Percentiles rank a stretch among this genome's conserved stretches.
Evolutionary conservation across 1,140 invertebrate genomes (phyloP).

Genomic region (Parasteatoda tepidariorum): DNA sequence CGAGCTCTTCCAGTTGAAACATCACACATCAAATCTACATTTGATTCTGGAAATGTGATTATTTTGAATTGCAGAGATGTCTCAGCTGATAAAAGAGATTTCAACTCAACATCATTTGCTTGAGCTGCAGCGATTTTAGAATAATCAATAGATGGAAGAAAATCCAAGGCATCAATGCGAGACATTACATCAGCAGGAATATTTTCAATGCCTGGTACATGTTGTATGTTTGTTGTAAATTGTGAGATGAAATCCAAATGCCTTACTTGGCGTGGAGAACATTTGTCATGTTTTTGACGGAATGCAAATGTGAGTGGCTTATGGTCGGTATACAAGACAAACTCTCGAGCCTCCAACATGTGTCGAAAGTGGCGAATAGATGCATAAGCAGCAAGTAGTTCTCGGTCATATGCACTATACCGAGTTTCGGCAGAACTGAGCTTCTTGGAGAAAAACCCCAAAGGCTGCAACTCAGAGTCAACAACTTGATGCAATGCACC

Average conservation of each 20-base stretch:
- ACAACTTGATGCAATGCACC: conserved; percentile 51
- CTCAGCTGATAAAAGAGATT: not conserved
- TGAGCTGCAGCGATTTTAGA: conserved; percentile 16
- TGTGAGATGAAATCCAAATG: conserved; percentile 68
- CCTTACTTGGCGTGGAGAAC: conserved; percentile 61
- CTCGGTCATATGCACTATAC: conserved; percentile 62
- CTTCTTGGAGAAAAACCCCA: conserved; percentile 59
- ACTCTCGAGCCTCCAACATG: conserved; percentile 64
- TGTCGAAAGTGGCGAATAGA: conserved; percentile 64
- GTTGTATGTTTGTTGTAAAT: conserved; percentile 66
- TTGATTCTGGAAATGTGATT: not conserved
- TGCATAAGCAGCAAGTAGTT: conserved; percentile 64
- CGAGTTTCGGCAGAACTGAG: conserved; percentile 48
- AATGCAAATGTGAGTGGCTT: conserved; percentile 64
- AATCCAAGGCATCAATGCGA: not conserved
- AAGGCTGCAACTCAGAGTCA: conserved; percentile 23
- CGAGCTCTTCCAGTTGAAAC: not conserved
- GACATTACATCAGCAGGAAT: conserved; percentile 49
- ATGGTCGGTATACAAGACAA: conserved; percentile 65
- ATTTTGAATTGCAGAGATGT: not conserved
- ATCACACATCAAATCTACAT: conserved; percentile 19
- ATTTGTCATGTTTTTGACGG: conserved; percentile 37
- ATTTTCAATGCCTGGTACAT: conserved; percentile 67
- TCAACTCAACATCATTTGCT: conserved; percentile 16
- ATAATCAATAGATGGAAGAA: not conserved